A percentile compares a stretch with the other conserved stretches of the same genome.
Evolutionary conservation across 2,797 vertebrate species (phyloP).

Genomic region (Coranthus polyacanthus): DNA sequence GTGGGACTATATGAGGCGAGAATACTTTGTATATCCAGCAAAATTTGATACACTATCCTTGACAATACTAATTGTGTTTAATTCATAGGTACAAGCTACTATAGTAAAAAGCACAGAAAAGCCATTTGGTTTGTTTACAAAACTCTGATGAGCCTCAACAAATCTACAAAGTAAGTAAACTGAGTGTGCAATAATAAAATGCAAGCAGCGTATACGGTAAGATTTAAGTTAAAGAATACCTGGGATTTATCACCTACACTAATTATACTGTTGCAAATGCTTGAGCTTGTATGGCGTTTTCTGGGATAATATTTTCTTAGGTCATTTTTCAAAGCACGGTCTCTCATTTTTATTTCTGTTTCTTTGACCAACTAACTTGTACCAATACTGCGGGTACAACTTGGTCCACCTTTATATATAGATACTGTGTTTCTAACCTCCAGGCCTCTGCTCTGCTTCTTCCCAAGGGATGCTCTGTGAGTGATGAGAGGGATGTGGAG

Average conservation of each 20-base stretch:
- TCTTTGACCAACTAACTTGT: slow-evolving; percentile 16
- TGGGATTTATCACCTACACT: background rate
- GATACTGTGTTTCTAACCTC: slow-evolving; percentile 66
- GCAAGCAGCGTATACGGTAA: too few species aligned
- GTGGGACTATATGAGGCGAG: too few species aligned
- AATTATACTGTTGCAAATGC: background rate
- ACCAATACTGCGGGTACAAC: slow-evolving; percentile 25
- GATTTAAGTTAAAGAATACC: too few species aligned
- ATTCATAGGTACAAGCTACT: too few species aligned
- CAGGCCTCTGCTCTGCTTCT: slow-evolving; percentile 67
- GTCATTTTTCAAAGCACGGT: background rate
- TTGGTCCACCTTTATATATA: slow-evolving; percentile 44
- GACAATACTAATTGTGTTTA: too few species aligned
- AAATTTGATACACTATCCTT: too few species aligned
- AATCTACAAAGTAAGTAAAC: too few species aligned
- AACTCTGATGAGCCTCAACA: too few species aligned
- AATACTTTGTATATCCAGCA: too few species aligned
- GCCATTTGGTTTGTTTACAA: too few species aligned
- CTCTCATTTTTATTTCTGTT: slow-evolving; percentile 16
- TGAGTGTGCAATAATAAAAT: too few species aligned
- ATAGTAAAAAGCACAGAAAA: too few species aligned
- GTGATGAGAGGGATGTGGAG: slow-evolving; percentile 72
- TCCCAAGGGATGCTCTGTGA: slow-evolving; percentile 64
- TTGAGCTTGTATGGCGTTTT: background rate
- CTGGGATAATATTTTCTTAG: slow-evolving; percentile 1